Evolutionary conservation across 2,797 vertebrate species (phyloP).

Genomic region (Danio aesculapii): DNA sequence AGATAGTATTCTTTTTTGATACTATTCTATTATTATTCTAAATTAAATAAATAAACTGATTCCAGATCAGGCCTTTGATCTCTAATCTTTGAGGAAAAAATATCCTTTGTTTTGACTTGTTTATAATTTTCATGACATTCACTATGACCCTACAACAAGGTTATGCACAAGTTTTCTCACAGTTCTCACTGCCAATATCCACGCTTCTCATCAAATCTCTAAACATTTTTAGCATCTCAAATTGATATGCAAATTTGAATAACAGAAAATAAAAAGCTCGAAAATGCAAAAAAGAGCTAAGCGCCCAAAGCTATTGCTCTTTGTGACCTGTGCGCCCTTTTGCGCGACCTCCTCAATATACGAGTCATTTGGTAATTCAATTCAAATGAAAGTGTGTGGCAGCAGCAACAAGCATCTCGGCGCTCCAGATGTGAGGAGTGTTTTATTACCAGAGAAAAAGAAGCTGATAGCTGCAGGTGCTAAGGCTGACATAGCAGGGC

Average conservation of each 20-base stretch:
- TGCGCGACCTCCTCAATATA: slow-evolving; percentile 79
- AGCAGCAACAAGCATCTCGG: slow-evolving; percentile 56
- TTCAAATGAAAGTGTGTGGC: slow-evolving; percentile 79
- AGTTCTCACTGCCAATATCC: not conserved
- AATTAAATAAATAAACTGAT: too few species aligned
- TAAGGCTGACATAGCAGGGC: slow-evolving; percentile 76
- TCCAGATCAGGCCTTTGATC: not conserved
- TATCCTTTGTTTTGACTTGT: not conserved
- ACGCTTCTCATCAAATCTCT: slow-evolving; percentile 41
- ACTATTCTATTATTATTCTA: too few species aligned
- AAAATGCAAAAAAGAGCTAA: slow-evolving; percentile 68
- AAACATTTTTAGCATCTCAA: slow-evolving; percentile 16
- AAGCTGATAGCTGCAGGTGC: slow-evolving; percentile 89
- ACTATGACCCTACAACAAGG: not conserved
- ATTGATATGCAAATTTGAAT: slow-evolving; percentile 22
- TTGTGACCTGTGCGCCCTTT: slow-evolving; percentile 72
- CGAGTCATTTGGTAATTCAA: slow-evolving; percentile 82
- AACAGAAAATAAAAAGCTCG: slow-evolving; percentile 60
- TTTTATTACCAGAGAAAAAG: slow-evolving; percentile 80
- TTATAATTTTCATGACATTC: not conserved
- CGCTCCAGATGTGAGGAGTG: slow-evolving; percentile 83
- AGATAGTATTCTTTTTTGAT: too few species aligned
- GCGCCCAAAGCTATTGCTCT: slow-evolving; percentile 69
- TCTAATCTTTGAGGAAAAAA: not conserved
- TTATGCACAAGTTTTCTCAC: too few species aligned